Conservation (phyloP, 53 echinoderm and acorn worm genomes). For the Temnopleurus reevesii region DNA sequence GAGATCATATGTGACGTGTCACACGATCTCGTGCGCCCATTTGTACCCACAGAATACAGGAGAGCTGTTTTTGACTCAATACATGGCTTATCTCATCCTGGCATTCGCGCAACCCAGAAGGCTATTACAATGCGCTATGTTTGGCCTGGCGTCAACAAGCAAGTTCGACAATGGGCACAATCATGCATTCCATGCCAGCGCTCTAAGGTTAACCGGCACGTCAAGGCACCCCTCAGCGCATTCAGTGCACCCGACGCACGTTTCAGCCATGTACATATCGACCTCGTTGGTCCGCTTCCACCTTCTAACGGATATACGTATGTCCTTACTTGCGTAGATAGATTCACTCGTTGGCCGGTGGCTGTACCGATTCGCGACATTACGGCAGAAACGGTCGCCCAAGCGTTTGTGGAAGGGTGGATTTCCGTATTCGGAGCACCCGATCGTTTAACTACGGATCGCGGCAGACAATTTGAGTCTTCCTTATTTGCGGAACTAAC, state of each 20-base stretch:
- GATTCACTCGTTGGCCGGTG: slow-evolving; percentile 55
- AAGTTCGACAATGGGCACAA: slow-evolving; percentile 66
- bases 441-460: slow-evolving; percentile 59
- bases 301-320: not conserved
- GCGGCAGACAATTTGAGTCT: slow-evolving; percentile 71
- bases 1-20: not conserved
- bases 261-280: slow-evolving; percentile 61
- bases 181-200: slow-evolving; percentile 60
- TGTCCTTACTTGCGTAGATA: not conserved
- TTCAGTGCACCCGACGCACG: slow-evolving; percentile 56
- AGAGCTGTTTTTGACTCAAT: slow-evolving; percentile 57
- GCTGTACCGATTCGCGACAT: slow-evolving; percentile 69
- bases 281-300: not conserved
- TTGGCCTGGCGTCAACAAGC: slow-evolving; percentile 61
- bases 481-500: slow-evolving; percentile 44
- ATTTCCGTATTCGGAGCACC: slow-evolving; percentile 60
- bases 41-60: slow-evolving; percentile 24
- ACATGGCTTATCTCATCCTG: slow-evolving; percentile 71
- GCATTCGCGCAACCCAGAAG: slow-evolving; percentile 62
- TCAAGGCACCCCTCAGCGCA: slow-evolving; percentile 52
- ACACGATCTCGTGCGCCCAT: slow-evolving; percentile 24
- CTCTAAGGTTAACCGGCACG: slow-evolving; percentile 64
- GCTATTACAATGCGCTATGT: slow-evolving; percentile 60
- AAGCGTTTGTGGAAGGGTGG: slow-evolving; percentile 63
- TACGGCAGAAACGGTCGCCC: slow-evolving; percentile 67